Base-by-base conservation (phyloP, 2,113 vertebrate genomes). In the Hippocampus guttulatus region DNA sequence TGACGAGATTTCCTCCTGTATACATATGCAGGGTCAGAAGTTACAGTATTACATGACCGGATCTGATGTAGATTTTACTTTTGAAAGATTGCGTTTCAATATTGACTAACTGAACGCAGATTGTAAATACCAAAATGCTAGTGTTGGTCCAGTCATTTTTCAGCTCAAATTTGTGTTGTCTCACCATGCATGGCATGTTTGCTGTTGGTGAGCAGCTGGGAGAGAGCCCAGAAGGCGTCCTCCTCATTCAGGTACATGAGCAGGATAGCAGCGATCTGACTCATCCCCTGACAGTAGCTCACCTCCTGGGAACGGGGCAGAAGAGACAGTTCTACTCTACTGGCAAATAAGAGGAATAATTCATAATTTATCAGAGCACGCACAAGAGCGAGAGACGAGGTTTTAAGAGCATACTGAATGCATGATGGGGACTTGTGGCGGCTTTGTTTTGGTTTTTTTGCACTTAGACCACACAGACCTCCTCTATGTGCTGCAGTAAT, bases 261-360 rank as follows among this genome's bases (percentile, higher is more conserved):
- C 55, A 95, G 85, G 84, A 96, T 90, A 72, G 94, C 95, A 49
- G 92, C 94, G 0, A 95, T 94, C 90, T 96, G 94, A 88, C 94
- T 96, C 94, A 95, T 95, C 57, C 95, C 95, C 85, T 95, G 94
- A 87, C 95, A 96, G 89, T 97, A 96, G 91, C 95, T 95, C 79
- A 97, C 96, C 85, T 96, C 95, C 95, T 96, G 87, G n/a, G 74
- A 64, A 67, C 70, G 73, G 4, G 55, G 15, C n/a, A 40, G 41
- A 75, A 38, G 18, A 80, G 40, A 70, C 38, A 5, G 43, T 33
- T 70, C 65, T 81, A 84, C 63, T 49, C 77, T 70, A 41, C 25
- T 25, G 47, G 51, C 51, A 73, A 78, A 80, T 77, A 25, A 74
- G 43, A 52, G 38, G 69, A 73, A 72, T 61, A 68, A 81, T 84